Evolutionary conservation across 1,140 invertebrate genomes (phyloP), one percentile per base, ranked within the genome.

Genomic region (Drosophila asahinai): DNA sequence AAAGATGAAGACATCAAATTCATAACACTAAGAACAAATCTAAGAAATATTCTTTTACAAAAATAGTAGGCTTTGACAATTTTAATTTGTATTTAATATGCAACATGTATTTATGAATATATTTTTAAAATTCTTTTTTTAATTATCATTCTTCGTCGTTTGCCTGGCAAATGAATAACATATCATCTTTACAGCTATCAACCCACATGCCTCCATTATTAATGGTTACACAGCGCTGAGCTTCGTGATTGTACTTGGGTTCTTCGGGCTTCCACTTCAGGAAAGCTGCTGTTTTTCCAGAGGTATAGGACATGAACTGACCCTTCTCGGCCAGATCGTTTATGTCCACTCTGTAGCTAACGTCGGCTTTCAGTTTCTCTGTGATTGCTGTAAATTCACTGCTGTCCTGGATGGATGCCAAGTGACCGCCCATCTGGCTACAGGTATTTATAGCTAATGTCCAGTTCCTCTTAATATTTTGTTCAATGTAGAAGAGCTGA

Each of bases 201-300:
- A 43, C 25, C 62, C 55, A 65, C 62, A 65, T 65, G 17, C 3
- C 38, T n/a, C 55, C 62, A 3, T 43, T 1, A 43, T 65, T 7
- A 8, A 65, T 12, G 12, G 55, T 14, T 5, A 62, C 38, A 19
- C 62, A 65, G 15, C 7, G 62, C 15, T 33, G 38, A 9, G 0
- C 4, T 0, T 3, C 2, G 7, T 33, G 2, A 0, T 14, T 0
- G 17, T 42, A 62, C 2, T 0, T 7, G 3, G 62, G 62, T 22
- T 65, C 55, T 3, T 27, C 57, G 0, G 2, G 14, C 3, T 33
- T 43, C 62, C 62, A 65, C 36, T 65, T 65, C 2, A 65, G 33
- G 15, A 65, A 65, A 4, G 17, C n/a, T 14, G 62, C 62, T 43
- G 1, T 9, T n/a, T 62, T 64, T 17, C 55, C 62, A 1, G 57